Evolutionary conservation across 2,888 invertebrate genomes (phyloP).

Genomic region (Amphipyra berbera): DNA sequence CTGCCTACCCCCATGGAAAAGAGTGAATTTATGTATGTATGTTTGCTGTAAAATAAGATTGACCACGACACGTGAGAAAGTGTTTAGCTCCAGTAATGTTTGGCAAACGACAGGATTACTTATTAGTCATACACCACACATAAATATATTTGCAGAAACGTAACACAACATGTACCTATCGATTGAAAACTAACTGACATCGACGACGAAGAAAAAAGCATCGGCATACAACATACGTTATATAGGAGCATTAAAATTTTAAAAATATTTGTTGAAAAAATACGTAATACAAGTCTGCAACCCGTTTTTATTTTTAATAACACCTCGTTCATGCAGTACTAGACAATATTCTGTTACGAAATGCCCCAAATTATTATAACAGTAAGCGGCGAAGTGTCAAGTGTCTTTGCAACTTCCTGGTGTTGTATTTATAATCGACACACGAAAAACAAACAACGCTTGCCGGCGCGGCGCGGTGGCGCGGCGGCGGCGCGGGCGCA

Average conservation of each 20-base stretch:
- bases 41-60: slow-evolving; percentile 9
- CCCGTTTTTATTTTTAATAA: slow-evolving; percentile 47
- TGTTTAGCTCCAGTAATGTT: slow-evolving; percentile 44
- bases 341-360: slow-evolving; percentile 53
- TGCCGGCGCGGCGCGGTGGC: slow-evolving; percentile 68
- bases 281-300: slow-evolving; percentile 41
- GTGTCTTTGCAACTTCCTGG: slow-evolving; percentile 79
- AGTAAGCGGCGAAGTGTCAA: slow-evolving; percentile 66
- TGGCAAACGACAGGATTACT: slow-evolving; percentile 56
- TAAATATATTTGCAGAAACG: slow-evolving; percentile 7
- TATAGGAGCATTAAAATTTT: slow-evolving; percentile 44
- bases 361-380: slow-evolving; percentile 65
- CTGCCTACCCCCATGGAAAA: no score
- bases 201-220: slow-evolving; percentile 31
- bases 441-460: slow-evolving; percentile 86
- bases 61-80: slow-evolving; percentile 34
- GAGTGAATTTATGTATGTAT: no score
- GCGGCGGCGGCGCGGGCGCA: slow-evolving; percentile 57
- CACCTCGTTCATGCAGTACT: slow-evolving; percentile 40
- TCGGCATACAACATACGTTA: slow-evolving; percentile 27
- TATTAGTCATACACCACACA: slow-evolving; percentile 30
- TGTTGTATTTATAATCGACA: slow-evolving; percentile 86
- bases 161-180: slow-evolving; percentile 10
- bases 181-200: slow-evolving; percentile 40
- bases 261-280: slow-evolving; percentile 39